These are phyloP conservation scores for Phoebastria nigripes DNA, from an alignment of 2,797 vertebrate species.

Conservation along the genomic window DNA sequence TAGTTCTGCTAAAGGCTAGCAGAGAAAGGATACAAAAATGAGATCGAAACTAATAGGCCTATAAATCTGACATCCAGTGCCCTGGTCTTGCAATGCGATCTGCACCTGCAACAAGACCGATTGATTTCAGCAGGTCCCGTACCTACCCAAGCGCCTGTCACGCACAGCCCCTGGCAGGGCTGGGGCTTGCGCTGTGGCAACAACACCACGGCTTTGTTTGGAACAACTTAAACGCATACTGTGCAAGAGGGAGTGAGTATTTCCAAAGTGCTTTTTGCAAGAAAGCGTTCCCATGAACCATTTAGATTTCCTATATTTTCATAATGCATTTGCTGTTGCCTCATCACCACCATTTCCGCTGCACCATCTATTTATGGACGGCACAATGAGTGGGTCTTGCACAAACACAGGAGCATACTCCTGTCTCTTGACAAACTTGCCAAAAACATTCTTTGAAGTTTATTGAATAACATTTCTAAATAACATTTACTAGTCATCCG, in stretches of 20 bases:
- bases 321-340: background rate
- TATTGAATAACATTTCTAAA: background rate
- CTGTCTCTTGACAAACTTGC: background rate
- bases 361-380: background rate
- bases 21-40: slow-evolving; percentile 5
- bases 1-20: background rate
- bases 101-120: background rate
- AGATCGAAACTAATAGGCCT: slow-evolving; percentile 34
- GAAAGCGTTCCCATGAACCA: background rate
- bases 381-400: rapidly evolving
- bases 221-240: background rate
- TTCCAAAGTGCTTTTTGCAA: background rate
- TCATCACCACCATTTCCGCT: background rate
- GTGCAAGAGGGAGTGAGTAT: rapidly evolving
- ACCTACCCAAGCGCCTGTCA: background rate
- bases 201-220: rapidly evolving
- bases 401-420: background rate
- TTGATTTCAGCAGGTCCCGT: background rate
- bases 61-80: slow-evolving; percentile 48
- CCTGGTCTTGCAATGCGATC: background rate
- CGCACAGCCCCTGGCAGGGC: background rate
- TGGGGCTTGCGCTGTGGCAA: background rate
- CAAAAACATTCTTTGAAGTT: background rate
- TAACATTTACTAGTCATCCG: background rate
- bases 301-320: background rate